Conservation (phyloP, 1,140 invertebrate genomes). For the Sogatella furcifera region DNA sequence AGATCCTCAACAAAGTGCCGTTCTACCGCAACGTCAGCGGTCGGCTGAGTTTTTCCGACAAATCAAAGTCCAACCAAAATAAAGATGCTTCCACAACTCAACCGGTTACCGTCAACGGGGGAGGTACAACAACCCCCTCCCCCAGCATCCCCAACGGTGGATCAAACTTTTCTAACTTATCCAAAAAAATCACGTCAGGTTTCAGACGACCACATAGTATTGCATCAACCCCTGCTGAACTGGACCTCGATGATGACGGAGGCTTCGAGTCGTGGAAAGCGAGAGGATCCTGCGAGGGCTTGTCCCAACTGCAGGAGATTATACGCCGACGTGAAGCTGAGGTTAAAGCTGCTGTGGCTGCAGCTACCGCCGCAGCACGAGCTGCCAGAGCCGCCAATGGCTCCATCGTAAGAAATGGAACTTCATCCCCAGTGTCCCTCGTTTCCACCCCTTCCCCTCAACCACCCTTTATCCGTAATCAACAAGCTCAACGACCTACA, state of each 20-base stretch:
- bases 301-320: conserved; percentile 31
- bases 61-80: conserved; percentile 9
- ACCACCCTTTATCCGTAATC: conserved; percentile 18
- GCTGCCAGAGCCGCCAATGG: background rate
- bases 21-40: conserved; percentile 36
- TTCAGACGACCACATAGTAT: conserved; percentile 15
- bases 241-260: conserved; percentile 18
- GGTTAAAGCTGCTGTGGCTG: background rate
- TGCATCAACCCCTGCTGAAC: conserved; percentile 15
- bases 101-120: background rate
- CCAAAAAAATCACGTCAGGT: conserved; percentile 11
- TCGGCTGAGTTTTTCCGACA: conserved; percentile 33
- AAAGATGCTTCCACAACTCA: background rate
- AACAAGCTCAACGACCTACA: conserved; percentile 13
- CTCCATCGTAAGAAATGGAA: conserved; percentile 12
- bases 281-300: conserved; percentile 13
- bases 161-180: background rate
- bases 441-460: background rate
- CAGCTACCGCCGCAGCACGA: background rate
- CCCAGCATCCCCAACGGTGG: conserved; percentile 9
- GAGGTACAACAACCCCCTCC: background rate
- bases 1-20: conserved; percentile 31
- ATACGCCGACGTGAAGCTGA: conserved; percentile 9
- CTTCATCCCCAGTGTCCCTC: background rate
- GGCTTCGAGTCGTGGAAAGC: conserved; percentile 18